Conservation (phyloP, 2,113 vertebrate genomes). For the Eolophus roseicapilla region DNA sequence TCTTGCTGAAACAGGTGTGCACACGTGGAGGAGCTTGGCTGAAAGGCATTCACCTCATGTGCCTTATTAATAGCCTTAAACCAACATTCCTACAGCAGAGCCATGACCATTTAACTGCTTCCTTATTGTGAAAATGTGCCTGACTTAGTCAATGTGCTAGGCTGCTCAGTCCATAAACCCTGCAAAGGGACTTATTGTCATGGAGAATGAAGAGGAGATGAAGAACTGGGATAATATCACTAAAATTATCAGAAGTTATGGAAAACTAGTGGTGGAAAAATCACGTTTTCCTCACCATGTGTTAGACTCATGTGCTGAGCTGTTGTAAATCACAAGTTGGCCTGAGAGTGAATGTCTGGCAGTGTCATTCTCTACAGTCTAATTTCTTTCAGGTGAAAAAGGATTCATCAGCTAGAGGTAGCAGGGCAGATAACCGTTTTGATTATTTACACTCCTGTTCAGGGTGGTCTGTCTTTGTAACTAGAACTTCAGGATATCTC, state of each 20-base stretch:
- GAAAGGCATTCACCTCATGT: slow-evolving; percentile 62
- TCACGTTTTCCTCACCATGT: background rate
- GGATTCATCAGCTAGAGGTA: background rate
- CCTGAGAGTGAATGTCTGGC: slow-evolving; percentile 16
- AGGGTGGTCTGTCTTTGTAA: background rate
- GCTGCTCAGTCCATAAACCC: slow-evolving; percentile 23
- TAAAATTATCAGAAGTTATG: slow-evolving; percentile 32
- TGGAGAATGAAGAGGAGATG: background rate
- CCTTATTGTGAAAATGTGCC: slow-evolving; percentile 53
- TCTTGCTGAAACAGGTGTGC: slow-evolving; percentile 56
- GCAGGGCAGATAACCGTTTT: background rate
- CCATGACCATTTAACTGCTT: slow-evolving; percentile 59
- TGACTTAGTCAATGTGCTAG: background rate
- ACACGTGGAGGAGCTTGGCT: slow-evolving; percentile 19
- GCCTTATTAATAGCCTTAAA: slow-evolving; percentile 67
- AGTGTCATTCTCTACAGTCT: background rate
- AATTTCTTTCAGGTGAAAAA: slow-evolving; percentile 26
- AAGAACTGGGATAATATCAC: slow-evolving; percentile 25
- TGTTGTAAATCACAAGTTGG: slow-evolving; percentile 29
- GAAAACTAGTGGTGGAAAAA: slow-evolving; percentile 45
- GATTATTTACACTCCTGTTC: background rate
- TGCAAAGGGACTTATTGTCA: background rate
- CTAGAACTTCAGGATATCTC: background rate
- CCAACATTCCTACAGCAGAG: slow-evolving; percentile 56
- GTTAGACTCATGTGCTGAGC: background rate